Evolutionary conservation across 2,797 vertebrate species (phyloP), one percentile per base, ranked within the genome.

Genomic region (Falco naumanni): DNA sequence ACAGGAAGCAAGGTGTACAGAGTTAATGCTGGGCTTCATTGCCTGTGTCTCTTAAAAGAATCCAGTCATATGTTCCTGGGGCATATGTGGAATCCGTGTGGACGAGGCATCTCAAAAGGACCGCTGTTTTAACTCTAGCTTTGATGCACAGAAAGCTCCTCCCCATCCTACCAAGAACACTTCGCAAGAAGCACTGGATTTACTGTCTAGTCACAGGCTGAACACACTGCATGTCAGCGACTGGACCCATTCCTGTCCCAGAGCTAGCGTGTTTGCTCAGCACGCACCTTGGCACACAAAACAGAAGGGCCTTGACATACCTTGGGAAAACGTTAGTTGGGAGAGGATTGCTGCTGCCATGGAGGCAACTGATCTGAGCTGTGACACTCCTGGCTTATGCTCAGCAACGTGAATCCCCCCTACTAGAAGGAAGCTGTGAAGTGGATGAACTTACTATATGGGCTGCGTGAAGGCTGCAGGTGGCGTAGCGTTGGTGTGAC

Each of bases 281-380:
- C 11, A 1, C 19, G 8, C 7, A 2, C 0, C 0, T 25, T 72
- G 68, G 28, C 8, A 18, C 31, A 8, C 0, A 1, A n/a, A 28
- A 28, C 43, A 31, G 41, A 72, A 85, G 41, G 20, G 26, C 65
- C 61, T 50, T 37, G 50, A 9, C 16, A 21, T 39, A 41, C 65
- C 13, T 53, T 47, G 60, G n/a, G n/a, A 53, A 60, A 18, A 56
- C 3, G 0, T 45, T 51, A 20, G 3, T 33, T 84, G 59, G 37
- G n/a, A 82, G 71, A 41, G 16, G 31, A 66, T 77, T 74, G 16
- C 54, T 82, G 37, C 54, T 91, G 59, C 65, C 2, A 0, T 29
- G 57, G 41, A 68, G 59, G 41, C n/a, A 89, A 12, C n/a, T 68
- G 10, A n/a, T 84, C 19, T 41, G 61, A 91, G 39, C 41, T 79